Evolutionary conservation across 2,113 vertebrate species (phyloP).

Genomic region (Thunnus thynnus): DNA sequence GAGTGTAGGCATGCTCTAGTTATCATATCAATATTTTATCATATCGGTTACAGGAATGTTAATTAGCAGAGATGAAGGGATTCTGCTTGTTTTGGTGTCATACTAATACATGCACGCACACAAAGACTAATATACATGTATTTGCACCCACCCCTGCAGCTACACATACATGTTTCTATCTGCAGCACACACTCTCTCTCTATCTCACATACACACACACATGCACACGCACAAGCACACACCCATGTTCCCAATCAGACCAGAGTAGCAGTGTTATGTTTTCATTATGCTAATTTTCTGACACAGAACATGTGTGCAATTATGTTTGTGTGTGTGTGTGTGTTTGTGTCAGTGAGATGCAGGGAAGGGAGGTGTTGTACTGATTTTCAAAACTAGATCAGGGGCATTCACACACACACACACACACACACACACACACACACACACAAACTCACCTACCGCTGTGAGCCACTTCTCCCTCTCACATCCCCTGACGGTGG

Average conservation of each 20-base stretch:
- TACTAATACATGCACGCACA: constrained; percentile 2
- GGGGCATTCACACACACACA: constrained; percentile 38
- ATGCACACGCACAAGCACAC: background rate
- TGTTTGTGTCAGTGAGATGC: constrained; percentile 6
- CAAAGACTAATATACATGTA: background rate
- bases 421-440: constrained; percentile 23
- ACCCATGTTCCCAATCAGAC: background rate
- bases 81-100: constrained; percentile 57
- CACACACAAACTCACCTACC: background rate
- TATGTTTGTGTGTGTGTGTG: constrained; percentile 40
- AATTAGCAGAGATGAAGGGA: constrained; percentile 78
- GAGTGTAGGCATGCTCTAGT: background rate
- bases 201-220: background rate
- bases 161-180: background rate
- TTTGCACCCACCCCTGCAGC: constrained; percentile 8
- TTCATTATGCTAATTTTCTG: constrained; percentile 34
- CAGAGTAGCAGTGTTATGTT: constrained; percentile 13
- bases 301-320: constrained; percentile 11
- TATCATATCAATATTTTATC: constrained; percentile 77
- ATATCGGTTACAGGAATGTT: constrained; percentile 66
- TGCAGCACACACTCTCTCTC: too few relatives aligned
- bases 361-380: constrained; percentile 31
- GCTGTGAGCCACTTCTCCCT: constrained; percentile 51
- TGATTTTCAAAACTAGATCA: constrained; percentile 60
- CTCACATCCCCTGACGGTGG: constrained; percentile 29